Evolutionary conservation across 2,888 invertebrate species (phyloP), one percentile per base, ranked within the genome.

Genomic region (Ceriagrion tenellum): DNA sequence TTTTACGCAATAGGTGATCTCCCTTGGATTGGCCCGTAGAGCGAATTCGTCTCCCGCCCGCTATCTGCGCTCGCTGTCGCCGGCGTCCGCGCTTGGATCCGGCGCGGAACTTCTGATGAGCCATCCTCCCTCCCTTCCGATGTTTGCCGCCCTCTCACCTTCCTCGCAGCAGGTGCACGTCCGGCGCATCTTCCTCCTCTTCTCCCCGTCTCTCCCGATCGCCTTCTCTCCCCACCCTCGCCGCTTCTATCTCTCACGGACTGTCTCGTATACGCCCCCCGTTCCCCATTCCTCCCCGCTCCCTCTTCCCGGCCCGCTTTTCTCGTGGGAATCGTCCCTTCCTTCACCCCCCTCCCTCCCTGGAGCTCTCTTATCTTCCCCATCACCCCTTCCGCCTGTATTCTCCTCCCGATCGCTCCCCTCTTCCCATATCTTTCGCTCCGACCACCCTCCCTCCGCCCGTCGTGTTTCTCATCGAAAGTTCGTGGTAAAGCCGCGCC

Each of bases 291-390:
- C 47, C 55, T 20, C 26, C 88, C n/a, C n/a, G n/a, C n/a, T n/a
- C n/a, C n/a, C n/a, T 12, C 12, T 47, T 89, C 89, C 55, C 26
- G 55, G 63, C 93, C 93, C 93, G 93, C 69, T 69, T 93, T 93
- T 93, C 93, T 69, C 93, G 93, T 93, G 93, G 93, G 93, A 93
- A 93, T 69, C 59, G 40, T 40, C 63, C 23, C 91, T 93, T 26
- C 47, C 69, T 40, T 69, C n/a, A 47, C 69, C 74, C 26, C 89
- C 12, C 89, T 12, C 47, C 63, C 63, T 23, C 63, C 47, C 47
- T 47, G 47, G 35, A 56, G 56, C 91, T 63, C 91, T 35, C 69
- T 63, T 69, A 93, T 93, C 93, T 69, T 59, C 59, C 69, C 63
- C 93, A 93, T 93, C 93, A 47, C 93, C 93, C 26, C 93, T 81